Conservation (phyloP, 2,888 invertebrate species). For the Caradrina clavipalpis region DNA sequence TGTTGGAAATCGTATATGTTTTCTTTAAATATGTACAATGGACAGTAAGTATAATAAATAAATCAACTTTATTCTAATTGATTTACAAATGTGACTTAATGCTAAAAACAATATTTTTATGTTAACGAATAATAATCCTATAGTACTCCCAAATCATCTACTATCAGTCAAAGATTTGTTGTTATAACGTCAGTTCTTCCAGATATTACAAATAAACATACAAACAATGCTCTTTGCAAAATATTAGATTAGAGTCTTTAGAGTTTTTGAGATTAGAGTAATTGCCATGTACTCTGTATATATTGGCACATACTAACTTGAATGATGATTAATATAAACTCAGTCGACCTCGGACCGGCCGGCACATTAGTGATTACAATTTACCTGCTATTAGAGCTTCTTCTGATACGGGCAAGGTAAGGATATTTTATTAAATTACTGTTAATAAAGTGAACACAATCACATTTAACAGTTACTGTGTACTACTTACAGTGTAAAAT, state of each 20-base stretch:
- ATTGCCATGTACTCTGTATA: background rate
- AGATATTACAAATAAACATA: background rate
- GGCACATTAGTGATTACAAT: too few relatives aligned
- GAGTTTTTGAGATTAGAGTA: too few relatives aligned
- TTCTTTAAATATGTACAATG: too few relatives aligned
- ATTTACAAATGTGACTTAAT: too few relatives aligned
- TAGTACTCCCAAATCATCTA: too few relatives aligned
- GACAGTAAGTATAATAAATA: too few relatives aligned
- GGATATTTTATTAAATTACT: background rate
- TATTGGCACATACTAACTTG: slow-evolving; percentile 1
- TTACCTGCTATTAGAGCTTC: background rate
- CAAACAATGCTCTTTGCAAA: background rate
- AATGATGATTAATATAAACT: slow-evolving; percentile 2
- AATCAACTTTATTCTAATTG: too few relatives aligned
- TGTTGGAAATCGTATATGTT: too few relatives aligned
- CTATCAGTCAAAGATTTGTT: background rate
- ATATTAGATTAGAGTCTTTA: too few relatives aligned
- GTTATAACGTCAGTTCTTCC: background rate
- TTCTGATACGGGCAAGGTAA: background rate
- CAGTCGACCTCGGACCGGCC: background rate
- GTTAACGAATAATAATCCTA: too few relatives aligned
- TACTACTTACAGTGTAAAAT: background rate
- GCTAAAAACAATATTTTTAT: too few relatives aligned
- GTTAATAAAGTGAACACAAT: background rate
- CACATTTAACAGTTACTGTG: background rate